Evolutionary conservation across 2,113 vertebrate species (phyloP), one percentile per base, ranked within the genome.

Genomic region (Protomyctophum bolini): DNA sequence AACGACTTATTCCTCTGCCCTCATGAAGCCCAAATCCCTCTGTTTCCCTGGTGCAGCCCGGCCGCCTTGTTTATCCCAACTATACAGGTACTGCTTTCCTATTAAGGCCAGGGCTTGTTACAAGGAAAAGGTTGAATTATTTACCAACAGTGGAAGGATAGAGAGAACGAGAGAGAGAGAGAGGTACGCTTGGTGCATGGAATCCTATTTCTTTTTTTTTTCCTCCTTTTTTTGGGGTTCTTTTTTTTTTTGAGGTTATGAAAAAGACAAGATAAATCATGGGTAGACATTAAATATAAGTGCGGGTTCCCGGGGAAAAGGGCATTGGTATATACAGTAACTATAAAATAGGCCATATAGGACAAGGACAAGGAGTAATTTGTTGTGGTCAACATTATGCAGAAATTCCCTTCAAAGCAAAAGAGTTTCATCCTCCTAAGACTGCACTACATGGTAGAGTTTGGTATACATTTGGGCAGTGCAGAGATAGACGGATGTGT

Each of bases 61-160:
- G 61, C 79, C 83, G 88, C 72, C 89, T 91, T 92, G 91, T 92
- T 92, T 92, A 89, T 88, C 86, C 86, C 87, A 82, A 91, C 90
- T 88, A 21, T 21, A 88, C 91, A 91, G 91, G 91, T 92, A 90
- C 86, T 81, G 88, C 89, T 86, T 85, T 89, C 77, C 90, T 91
- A 93, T 93, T 93, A 92, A 91, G 88, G 84, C 77, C 83, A 87
- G 80, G 81, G 89, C 88, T 94, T 90, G 88, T 91, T 91, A 92
- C 88, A 88, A 83, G 75, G 80, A 87, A 91, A 89, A 88, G 85
- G 89, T 90, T 92, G 90, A 94, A 93, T 94, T 93, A 93, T 93
- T 94, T 92, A 92, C 91, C 78, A 92, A 91, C 82, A 91, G 81
- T 46, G 75, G 81, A 87, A 83, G 61, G 79, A 70, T 70, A 77